Conservation (phyloP, 2,888 invertebrate species). For the Bunonema sp. region DNA sequence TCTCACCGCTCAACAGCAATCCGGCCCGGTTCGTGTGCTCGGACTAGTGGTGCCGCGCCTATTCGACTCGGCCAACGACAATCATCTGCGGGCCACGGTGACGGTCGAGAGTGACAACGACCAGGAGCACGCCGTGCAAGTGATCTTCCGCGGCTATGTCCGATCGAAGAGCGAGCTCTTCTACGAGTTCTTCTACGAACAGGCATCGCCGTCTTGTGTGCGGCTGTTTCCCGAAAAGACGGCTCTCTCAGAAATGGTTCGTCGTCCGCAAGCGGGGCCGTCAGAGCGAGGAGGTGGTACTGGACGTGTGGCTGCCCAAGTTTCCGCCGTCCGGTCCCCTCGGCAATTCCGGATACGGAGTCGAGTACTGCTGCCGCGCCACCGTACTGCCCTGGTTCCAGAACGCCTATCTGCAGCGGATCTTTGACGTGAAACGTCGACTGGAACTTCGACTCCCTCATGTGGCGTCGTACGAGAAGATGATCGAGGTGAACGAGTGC, state of each 20-base stretch:
- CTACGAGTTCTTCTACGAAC: constrained; percentile 27
- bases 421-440: constrained; percentile 14
- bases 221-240: too few relatives aligned
- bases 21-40: too few relatives aligned
- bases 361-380: constrained; percentile 18
- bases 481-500: constrained; percentile 19
- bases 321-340: constrained; percentile 23
- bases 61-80: constrained; percentile 8
- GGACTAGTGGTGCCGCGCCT: constrained; percentile 1
- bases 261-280: constrained; percentile 6
- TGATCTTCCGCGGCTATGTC: constrained; percentile 23
- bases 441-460: constrained; percentile 21
- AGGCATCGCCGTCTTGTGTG: too few relatives aligned
- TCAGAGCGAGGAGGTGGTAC: constrained; percentile 3
- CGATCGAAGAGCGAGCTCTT: constrained; percentile 8
- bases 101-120: constrained; percentile 15
- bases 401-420: constrained; percentile 18
- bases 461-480: constrained; percentile 13
- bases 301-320: constrained; percentile 24
- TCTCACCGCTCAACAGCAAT: too few relatives aligned
- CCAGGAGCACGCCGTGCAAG: constrained; percentile 13
- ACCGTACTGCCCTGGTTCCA: constrained; percentile 25
- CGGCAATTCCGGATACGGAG: constrained; percentile 8
- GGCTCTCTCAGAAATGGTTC: too few relatives aligned
- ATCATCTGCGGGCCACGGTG: constrained; percentile 13